Conservation (phyloP, 2,113 vertebrate genomes). For the Sinosuthora webbiana region DNA sequence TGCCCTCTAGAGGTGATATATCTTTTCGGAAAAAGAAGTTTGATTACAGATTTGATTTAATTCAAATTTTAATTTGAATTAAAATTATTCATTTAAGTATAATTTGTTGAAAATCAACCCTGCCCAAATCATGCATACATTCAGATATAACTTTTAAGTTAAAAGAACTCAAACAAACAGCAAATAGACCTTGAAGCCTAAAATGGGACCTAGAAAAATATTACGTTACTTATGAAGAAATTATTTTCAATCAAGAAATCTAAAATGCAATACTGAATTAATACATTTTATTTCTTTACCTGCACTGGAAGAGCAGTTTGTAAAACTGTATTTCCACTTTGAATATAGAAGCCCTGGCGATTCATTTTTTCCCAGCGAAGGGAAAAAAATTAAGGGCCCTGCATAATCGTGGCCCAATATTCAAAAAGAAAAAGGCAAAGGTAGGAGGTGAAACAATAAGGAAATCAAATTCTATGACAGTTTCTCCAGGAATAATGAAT, state of each 20-base stretch:
- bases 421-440: neutral
- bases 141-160: neutral
- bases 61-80: too few relatives aligned
- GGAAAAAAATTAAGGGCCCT: neutral
- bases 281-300: neutral
- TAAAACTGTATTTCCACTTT: neutral
- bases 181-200: neutral
- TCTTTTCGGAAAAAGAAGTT: neutral
- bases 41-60: too few relatives aligned
- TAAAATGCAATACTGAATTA: neutral
- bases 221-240: neutral
- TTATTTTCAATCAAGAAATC: neutral
- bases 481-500: neutral
- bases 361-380: neutral
- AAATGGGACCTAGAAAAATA: neutral
- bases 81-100: neutral
- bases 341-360: neutral
- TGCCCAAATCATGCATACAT: neutral
- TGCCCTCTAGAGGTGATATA: slow-evolving; percentile 68
- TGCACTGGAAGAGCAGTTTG: neutral
- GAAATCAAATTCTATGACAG: neutral
- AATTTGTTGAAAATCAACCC: neutral
- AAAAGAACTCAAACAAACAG: neutral
- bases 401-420: neutral
- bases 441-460: neutral